These are phyloP conservation scores for Notothenia rossii DNA, from an alignment of 2,113 vertebrate species.

Conservation along the genomic window DNA sequence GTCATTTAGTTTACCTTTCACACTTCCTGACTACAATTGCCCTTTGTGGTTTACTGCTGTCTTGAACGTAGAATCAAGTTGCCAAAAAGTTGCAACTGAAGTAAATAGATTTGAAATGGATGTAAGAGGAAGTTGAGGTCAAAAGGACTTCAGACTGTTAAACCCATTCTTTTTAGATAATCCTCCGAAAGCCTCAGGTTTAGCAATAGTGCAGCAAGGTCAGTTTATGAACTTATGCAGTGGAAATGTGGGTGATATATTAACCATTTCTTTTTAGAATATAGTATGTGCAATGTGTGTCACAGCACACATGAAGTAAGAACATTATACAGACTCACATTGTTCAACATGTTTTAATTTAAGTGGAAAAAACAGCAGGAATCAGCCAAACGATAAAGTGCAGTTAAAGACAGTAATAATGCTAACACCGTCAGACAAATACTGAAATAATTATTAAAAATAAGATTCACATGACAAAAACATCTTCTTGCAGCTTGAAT, in stretches of 20 bases:
- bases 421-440: conserved; percentile 29
- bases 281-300: neutral
- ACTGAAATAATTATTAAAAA: conserved; percentile 53
- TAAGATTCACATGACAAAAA: conserved; percentile 56
- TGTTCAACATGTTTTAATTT: conserved; percentile 60
- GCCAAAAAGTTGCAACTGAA: neutral
- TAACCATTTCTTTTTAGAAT: neutral
- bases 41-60: neutral
- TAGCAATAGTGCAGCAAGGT: conserved; percentile 31
- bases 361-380: conserved; percentile 50
- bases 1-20: conserved; percentile 1
- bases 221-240: conserved; percentile 28
- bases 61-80: neutral
- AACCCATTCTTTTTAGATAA: conserved; percentile 48
- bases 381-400: conserved; percentile 75
- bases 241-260: neutral
- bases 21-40: neutral
- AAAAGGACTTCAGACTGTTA: conserved; percentile 37
- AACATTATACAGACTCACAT: neutral
- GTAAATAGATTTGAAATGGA: conserved; percentile 24
- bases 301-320: neutral
- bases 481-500: conserved; percentile 26
- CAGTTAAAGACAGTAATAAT: conserved; percentile 47
- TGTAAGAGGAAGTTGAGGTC: conserved; percentile 20
- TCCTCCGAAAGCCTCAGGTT: conserved; percentile 42